A percentile compares a stretch with the other conserved stretches of the same genome.
These are phyloP conservation scores for Sebastolobus altivelis DNA, from an alignment of 2,797 vertebrate species.

Conservation along the genomic window DNA sequence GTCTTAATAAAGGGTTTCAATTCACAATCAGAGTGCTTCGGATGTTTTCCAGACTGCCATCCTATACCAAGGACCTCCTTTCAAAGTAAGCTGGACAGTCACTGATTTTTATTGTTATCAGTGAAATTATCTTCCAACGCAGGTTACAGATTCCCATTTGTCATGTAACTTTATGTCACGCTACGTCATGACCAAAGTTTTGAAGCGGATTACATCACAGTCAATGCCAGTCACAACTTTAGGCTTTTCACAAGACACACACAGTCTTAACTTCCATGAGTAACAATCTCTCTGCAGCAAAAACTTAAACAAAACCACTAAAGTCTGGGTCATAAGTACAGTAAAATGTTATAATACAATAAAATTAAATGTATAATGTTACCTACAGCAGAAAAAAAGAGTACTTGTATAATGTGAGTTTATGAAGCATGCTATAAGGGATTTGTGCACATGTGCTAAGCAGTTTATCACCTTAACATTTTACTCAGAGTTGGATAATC, in stretches of 20 bases:
- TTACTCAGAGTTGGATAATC: slow-evolving; percentile 55
- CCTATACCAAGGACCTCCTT: too few species aligned
- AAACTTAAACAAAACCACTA: neutral
- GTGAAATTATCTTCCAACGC: neutral
- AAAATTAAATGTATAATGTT: neutral
- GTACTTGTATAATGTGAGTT: neutral
- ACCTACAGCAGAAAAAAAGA: neutral
- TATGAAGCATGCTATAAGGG: slow-evolving; percentile 23
- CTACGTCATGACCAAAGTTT: slow-evolving; percentile 11
- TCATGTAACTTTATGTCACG: slow-evolving; percentile 2
- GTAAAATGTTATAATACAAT: neutral
- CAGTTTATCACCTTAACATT: slow-evolving; percentile 64
- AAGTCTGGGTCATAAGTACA: neutral
- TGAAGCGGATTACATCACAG: slow-evolving; percentile 54
- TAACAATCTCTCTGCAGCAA: neutral
- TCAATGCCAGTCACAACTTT: slow-evolving; percentile 43
- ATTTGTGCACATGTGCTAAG: slow-evolving; percentile 56
- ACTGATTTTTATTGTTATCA: too few species aligned
- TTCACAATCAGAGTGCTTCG: too few species aligned
- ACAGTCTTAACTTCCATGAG: neutral
- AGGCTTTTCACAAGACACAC: slow-evolving; percentile 35
- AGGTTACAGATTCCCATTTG: slow-evolving; percentile 1
- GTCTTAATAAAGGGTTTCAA: too few species aligned
- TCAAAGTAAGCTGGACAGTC: too few species aligned
- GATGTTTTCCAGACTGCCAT: too few species aligned